These are phyloP conservation scores for Oreochromis spilurus DNA, from an alignment of 2,113 vertebrate species.

Conservation along the genomic window DNA sequence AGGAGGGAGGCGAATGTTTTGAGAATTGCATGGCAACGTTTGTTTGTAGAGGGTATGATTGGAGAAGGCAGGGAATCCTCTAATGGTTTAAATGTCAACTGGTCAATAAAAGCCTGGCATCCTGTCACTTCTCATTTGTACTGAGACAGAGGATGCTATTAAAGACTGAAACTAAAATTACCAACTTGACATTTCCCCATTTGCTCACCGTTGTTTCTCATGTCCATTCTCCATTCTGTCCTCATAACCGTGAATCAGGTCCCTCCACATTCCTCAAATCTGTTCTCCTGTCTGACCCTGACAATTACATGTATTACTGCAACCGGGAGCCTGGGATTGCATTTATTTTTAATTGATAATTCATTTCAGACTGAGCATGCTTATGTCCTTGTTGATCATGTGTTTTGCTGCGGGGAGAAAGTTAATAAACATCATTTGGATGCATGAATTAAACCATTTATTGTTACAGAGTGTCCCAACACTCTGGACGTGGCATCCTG, in stretches of 20 bases:
- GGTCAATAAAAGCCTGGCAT: constrained; percentile 66
- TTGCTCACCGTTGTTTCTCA: constrained; percentile 50
- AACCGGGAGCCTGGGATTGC: background rate
- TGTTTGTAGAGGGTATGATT: constrained; percentile 54
- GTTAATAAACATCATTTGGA: constrained; percentile 13
- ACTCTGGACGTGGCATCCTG: background rate
- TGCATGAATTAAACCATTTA: background rate
- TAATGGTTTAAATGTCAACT: constrained; percentile 70
- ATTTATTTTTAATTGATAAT: constrained; percentile 23
- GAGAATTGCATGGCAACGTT: constrained; percentile 30
- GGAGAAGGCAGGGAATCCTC: constrained; percentile 44
- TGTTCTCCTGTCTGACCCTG: background rate
- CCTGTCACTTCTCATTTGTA: constrained; percentile 65
- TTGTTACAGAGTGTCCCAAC: background rate
- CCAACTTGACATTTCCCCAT: constrained; percentile 61
- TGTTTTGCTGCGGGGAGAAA: background rate
- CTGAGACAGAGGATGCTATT: constrained; percentile 63
- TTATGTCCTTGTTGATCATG: background rate
- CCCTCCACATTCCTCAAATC: background rate
- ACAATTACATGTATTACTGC: background rate
- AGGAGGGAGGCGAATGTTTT: background rate
- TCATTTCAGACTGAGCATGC: background rate
- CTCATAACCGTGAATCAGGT: constrained; percentile 11
- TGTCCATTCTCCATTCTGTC: constrained; percentile 12
- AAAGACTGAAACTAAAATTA: constrained; percentile 63